Conservation (phyloP, 1,140 invertebrate genomes). For the Dendrolimus kikuchii region DNA sequence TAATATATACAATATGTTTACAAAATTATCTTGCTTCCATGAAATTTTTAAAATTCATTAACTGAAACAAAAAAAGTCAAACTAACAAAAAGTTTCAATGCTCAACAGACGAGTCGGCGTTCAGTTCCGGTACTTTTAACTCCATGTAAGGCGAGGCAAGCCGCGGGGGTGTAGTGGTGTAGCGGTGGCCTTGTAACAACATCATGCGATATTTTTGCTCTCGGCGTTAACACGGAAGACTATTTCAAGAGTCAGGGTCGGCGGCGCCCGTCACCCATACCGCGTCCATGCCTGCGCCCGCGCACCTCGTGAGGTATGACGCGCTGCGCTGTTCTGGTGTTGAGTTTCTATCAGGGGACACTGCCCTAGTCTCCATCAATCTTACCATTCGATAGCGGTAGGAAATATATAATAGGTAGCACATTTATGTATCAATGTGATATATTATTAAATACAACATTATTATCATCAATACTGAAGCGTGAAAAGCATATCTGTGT, state of each 20-base stretch:
- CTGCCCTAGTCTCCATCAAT: conserved; percentile 19
- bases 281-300: conserved; percentile 17
- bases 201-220: conserved; percentile 69
- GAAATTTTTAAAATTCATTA: too few relatives aligned
- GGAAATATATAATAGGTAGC: too few relatives aligned
- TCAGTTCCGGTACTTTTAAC: conserved; percentile 23
- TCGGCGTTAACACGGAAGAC: conserved; percentile 66
- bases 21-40: too few relatives aligned
- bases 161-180: conserved; percentile 34
- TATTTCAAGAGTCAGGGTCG: conserved; percentile 70
- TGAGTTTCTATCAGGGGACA: conserved; percentile 40
- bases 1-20: too few relatives aligned
- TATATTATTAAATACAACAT: too few relatives aligned
- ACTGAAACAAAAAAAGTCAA: too few relatives aligned
- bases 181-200: conserved; percentile 41
- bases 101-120: not conserved
- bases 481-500: too few relatives aligned
- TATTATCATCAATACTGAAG: too few relatives aligned
- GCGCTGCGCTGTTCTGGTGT: conserved; percentile 25
- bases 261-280: conserved; percentile 42
- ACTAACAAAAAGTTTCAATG: not conserved
- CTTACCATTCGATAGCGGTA: not conserved
- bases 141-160: conserved; percentile 38
- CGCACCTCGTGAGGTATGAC: conserved; percentile 33
- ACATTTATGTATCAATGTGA: too few relatives aligned